Conservation (phyloP, 2,888 invertebrate species). For the Minunthozetes semirufus region DNA sequence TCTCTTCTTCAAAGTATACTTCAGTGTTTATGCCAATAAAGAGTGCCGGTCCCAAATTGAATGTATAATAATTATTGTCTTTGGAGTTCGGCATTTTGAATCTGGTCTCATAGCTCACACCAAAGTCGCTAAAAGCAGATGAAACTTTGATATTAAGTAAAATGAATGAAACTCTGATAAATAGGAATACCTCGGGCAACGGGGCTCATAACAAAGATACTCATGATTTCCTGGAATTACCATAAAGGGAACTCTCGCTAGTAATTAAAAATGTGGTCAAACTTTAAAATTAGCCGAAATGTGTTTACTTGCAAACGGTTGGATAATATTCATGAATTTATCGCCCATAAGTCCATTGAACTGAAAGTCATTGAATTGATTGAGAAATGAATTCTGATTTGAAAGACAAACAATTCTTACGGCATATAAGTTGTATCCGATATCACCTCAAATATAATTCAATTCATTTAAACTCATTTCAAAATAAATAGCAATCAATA, state of each 20-base stretch:
- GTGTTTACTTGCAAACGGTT: slow-evolving; percentile 43
- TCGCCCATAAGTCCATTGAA: not conserved
- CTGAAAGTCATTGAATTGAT: not conserved
- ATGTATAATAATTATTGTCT: slow-evolving; percentile 42
- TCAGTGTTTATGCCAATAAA: slow-evolving; percentile 43
- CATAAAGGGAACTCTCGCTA: slow-evolving; percentile 46
- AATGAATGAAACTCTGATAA: too few relatives aligned
- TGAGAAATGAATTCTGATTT: not conserved
- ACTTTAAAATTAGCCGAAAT: too few relatives aligned
- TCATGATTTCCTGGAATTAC: slow-evolving; percentile 41
- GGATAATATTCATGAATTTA: slow-evolving; percentile 40
- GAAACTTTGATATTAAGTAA: not conserved
- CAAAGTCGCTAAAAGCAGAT: not conserved
- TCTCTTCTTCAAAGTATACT: slow-evolving; percentile 41
- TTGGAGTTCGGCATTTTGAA: slow-evolving; percentile 41
- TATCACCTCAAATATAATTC: slow-evolving; percentile 44
- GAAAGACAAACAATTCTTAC: slow-evolving; percentile 34
- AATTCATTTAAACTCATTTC: not conserved
- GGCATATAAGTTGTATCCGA: slow-evolving; percentile 46
- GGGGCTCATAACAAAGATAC: slow-evolving; percentile 27
- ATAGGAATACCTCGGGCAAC: not conserved
- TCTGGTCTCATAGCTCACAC: slow-evolving; percentile 38
- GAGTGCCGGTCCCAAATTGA: slow-evolving; percentile 48
- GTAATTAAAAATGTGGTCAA: not conserved
- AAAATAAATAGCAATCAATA: not conserved